Evolutionary conservation across 2,797 vertebrate species (phyloP).

Genomic region (Jordanella pulchra): DNA sequence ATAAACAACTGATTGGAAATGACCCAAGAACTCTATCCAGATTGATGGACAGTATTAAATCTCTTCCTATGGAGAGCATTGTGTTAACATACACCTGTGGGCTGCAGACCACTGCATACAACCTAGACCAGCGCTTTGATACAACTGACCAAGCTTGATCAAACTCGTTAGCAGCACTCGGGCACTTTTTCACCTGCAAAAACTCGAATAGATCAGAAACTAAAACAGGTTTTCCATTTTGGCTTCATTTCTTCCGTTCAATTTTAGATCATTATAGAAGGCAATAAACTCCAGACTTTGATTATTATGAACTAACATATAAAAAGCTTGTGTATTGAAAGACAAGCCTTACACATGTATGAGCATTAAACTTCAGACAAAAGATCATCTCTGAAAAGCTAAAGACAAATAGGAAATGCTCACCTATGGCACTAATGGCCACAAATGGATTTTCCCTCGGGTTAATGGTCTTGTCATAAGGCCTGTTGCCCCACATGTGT

Average conservation of each 20-base stretch:
- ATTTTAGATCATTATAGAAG: background rate
- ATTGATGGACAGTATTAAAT: background rate
- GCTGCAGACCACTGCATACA: background rate
- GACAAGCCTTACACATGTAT: background rate
- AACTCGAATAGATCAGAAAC: too few relatives aligned
- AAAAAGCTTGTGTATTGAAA: background rate
- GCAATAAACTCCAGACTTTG: background rate
- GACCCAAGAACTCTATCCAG: background rate
- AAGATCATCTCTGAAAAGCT: background rate
- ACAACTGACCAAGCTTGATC: background rate
- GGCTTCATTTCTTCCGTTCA: background rate
- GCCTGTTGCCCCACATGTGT: slow-evolving; percentile 92
- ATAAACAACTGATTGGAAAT: slow-evolving; percentile 6
- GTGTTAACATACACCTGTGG: background rate
- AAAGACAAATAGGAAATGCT: slow-evolving; percentile 10
- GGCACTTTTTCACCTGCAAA: background rate
- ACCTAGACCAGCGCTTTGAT: background rate
- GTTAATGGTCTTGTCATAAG: slow-evolving; percentile 88
- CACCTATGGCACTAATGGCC: slow-evolving; percentile 89
- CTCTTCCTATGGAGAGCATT: background rate
- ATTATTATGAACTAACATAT: background rate
- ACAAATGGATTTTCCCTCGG: slow-evolving; percentile 91
- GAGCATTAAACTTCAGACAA: background rate
- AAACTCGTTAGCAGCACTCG: background rate
- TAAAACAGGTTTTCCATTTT: background rate